A percentile compares a stretch with the other conserved stretches of the same genome.
These are phyloP conservation scores for Cisticola juncidis DNA, from an alignment of 2,113 vertebrate genomes.

Conservation along the genomic window DNA sequence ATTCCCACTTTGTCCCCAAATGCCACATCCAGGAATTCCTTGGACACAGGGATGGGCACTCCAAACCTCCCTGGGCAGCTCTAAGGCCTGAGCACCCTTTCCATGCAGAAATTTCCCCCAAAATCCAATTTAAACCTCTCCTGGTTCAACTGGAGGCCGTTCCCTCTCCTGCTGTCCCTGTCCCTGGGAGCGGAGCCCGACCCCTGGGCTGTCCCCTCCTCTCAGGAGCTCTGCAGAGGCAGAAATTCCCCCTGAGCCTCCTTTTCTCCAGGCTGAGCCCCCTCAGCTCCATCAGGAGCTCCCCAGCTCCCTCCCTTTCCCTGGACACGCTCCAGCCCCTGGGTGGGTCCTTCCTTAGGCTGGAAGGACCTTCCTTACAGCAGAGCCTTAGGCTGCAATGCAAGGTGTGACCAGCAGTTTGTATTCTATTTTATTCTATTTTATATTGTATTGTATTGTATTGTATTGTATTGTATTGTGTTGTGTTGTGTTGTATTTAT, in stretches of 20 bases:
- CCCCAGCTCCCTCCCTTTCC: no score
- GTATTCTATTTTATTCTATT: no score
- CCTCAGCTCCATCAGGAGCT: not conserved
- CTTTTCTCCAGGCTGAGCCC: no score
- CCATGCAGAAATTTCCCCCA: fast-evolving
- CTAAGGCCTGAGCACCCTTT: not conserved
- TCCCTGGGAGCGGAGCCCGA: not conserved
- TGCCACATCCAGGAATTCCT: fast-evolving
- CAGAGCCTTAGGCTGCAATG: no score
- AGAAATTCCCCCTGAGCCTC: no score
- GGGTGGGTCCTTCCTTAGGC: no score
- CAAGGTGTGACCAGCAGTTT: no score
- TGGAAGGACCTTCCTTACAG: no score
- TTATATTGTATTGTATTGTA: no score
- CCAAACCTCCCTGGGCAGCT: not conserved
- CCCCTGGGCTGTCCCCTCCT: not conserved
- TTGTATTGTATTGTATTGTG: no score
- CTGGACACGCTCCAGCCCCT: no score
- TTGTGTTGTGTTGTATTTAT: no score
- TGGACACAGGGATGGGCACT: not conserved
- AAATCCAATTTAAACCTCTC: not conserved
- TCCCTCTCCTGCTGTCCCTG: not conserved
- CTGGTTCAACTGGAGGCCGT: fast-evolving
- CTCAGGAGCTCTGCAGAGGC: not conserved
- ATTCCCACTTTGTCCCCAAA: not conserved